Evolutionary conservation across 2,797 vertebrate genomes (phyloP), one percentile per base, ranked within the genome.

Genomic region (Neosilurus mollespiculum): DNA sequence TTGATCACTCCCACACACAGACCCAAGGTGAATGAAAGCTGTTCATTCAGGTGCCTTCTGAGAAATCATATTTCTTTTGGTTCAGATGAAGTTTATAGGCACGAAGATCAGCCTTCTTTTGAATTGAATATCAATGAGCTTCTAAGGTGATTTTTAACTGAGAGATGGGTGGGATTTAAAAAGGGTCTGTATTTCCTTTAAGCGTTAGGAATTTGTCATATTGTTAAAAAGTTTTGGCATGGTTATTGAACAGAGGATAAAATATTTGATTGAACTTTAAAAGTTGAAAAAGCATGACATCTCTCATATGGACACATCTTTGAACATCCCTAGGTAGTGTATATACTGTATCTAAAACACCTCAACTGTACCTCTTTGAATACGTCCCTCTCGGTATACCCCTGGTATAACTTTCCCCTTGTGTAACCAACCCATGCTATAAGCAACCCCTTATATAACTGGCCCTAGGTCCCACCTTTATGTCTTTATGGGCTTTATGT

Each of bases 191-290:
- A 53, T 85, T 84, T 86, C 58, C 53, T 54, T 79, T 65, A 88
- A 51, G 65, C 88, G 81, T 67, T 75, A 59, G 34, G 9, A 53
- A 91, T 89, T 69, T 70, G 6, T 84, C 81, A 30, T 20, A 77
- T 71, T 89, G 14, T 87, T 81, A 72, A 10, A 59, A 10, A 34
- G 88, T 90, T 91, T 89, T 85, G 82, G 53, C 58, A 11, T 81
- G 89, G 88, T 90, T 88, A 89, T 90, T 89, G 84, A 87, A 87
- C 87, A 87, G 88, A 88, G 85, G 86, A 87, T 89, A 85, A 22
- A 20, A 20, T 85, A 82, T 88, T 67, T 76, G 26, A 51, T 15
- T 77, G 59, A 89, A 51, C 34, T 37, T 22, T 18, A 61, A 83
- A 67, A n/a, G 59, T 85, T 86, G 85, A 88, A 53, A 30, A 30